phyloP scores from a whole-genome alignment of 2,888 invertebrate species.

The Thereva unica region DNA sequence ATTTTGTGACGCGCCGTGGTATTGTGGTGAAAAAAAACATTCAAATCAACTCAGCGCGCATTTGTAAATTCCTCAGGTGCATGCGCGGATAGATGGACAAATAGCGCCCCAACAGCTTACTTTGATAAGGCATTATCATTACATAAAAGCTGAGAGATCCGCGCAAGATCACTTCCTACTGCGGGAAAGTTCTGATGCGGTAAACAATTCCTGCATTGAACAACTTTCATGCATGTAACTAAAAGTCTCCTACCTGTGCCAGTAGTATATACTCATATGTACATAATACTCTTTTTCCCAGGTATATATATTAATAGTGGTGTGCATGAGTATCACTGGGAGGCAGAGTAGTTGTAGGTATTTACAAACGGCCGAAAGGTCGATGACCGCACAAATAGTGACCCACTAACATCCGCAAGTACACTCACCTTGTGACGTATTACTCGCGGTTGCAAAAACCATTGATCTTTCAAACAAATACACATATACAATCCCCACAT shows the following conservation, averaged over 20 bases:
- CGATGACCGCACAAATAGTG: constrained; percentile 59
- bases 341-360: constrained; percentile 43
- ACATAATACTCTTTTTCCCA: background rate
- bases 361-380: constrained; percentile 56
- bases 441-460: constrained; percentile 45
- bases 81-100: too few relatives aligned
- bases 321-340: background rate
- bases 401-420: constrained; percentile 61
- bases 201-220: constrained; percentile 29
- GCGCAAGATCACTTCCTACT: constrained; percentile 34
- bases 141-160: constrained; percentile 21
- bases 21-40: too few relatives aligned
- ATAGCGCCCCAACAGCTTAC: background rate
- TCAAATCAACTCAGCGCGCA: too few relatives aligned
- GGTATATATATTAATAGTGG: constrained; percentile 6
- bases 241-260: constrained; percentile 6
- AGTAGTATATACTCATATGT: constrained; percentile 12
- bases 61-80: too few relatives aligned
- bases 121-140: constrained; percentile 34
- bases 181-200: constrained; percentile 32
- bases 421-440: constrained; percentile 60
- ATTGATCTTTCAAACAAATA: constrained; percentile 41
- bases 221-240: constrained; percentile 29
- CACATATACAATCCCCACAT: constrained; percentile 1
- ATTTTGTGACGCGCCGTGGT: too few relatives aligned